Evolutionary conservation across 1,140 invertebrate genomes (phyloP), one percentile per base, ranked within the genome.

Genomic region (Lordiphosa mommai): DNA sequence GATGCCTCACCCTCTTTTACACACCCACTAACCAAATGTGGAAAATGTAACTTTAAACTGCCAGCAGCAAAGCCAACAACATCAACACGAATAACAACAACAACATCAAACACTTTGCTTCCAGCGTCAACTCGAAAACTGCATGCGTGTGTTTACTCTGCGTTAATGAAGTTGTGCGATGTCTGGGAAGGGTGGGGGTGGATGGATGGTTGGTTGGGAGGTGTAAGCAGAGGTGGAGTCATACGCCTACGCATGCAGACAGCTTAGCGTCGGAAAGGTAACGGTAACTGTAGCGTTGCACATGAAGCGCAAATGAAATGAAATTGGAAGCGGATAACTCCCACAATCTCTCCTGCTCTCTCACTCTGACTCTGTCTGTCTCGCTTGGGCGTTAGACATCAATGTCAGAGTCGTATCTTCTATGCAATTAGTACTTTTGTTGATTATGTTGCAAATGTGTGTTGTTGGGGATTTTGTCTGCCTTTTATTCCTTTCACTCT

Each of bases 351-450:
- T 14, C 3, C 10, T 6, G 3, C 13, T 8, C 5, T 10, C n/a
- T 10, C 27, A 2, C 13, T 14, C 36, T 30, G 2, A 4, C 29
- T 16, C 33, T 7, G 10, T 23, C 5, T 8, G 0, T 3, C 9
- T 20, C 41, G 16, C 33, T 46, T 3, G 4, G 47, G 10, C 32
- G 34, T 55, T 66, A 84, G 76, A 65, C 77, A 84, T 77, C 77
- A 82, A 84, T 72, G 77, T 72, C 67, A 65, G 68, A 33, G 58
- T 44, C 50, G 47, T 64, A 63, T 70, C 72, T 84, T 84, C 77
- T 84, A 72, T 84, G 77, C 77, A 84, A 84, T 84, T 84, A 84
- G 77, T 77, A 67, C 68, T 72, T 84, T 84, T 84, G 77, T 84
- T 84, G 77, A 84, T 84, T 84, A 84, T 72, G 67, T 61, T 50